phyloP scores from a whole-genome alignment of 2,888 invertebrate genomes.

The Aspidiotus rigidus region DNA sequence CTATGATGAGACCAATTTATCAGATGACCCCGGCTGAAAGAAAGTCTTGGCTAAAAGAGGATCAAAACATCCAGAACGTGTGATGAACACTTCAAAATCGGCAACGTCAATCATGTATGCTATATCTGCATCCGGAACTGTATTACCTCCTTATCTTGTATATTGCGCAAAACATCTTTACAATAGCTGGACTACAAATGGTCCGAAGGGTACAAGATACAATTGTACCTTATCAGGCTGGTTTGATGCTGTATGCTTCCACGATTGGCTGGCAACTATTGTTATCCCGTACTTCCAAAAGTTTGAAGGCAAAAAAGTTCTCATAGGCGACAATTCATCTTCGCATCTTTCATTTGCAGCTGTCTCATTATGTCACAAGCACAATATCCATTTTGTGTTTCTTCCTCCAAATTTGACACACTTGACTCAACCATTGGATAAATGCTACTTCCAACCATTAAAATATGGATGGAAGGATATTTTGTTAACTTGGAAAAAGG shows the following conservation, averaged over 20 bases:
- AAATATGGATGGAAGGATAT: too few species aligned
- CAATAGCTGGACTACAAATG: constrained; percentile 35
- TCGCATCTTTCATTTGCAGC: neutral
- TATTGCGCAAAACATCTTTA: constrained; percentile 36
- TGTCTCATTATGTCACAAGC: neutral
- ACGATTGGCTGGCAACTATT: constrained; percentile 34
- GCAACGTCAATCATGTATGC: constrained; percentile 35
- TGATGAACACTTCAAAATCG: constrained; percentile 40
- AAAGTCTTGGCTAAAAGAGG: constrained; percentile 39
- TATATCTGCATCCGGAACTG: constrained; percentile 34
- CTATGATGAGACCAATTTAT: constrained; percentile 42
- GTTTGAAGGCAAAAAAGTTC: neutral
- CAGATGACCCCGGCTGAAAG: constrained; percentile 41
- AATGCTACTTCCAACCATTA: too few species aligned
- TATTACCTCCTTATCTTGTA: constrained; percentile 37
- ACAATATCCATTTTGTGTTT: neutral
- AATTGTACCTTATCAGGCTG: constrained; percentile 40
- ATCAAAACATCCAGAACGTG: constrained; percentile 41
- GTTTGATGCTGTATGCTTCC: constrained; percentile 37
- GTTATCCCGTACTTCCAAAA: constrained; percentile 19
- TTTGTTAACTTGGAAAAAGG: too few species aligned
- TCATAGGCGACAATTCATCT: constrained; percentile 9
- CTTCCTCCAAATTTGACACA: constrained; percentile 8
- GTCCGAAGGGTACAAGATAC: constrained; percentile 34
- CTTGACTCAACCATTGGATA: constrained; percentile 12